Evolutionary conservation across 1,140 invertebrate species (phyloP).

Genomic region (Mylabris phalerata): DNA sequence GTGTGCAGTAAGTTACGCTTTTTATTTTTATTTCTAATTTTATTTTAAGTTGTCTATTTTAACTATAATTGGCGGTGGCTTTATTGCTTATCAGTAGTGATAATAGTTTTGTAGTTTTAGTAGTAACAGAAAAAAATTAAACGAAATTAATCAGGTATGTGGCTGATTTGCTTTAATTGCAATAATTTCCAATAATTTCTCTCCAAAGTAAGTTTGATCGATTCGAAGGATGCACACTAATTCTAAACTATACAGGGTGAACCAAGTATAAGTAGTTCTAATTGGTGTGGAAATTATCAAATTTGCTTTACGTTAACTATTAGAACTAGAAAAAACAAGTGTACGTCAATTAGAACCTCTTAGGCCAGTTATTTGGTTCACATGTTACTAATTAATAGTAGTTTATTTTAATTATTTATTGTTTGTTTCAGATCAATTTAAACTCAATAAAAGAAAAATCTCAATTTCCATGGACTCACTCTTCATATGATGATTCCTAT

Average conservation of each 20-base stretch:
- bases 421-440: constrained; percentile 29
- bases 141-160: too few species aligned
- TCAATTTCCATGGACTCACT: constrained; percentile 46
- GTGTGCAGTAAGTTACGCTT: constrained; percentile 39
- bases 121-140: background rate
- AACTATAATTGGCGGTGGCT: background rate
- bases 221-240: too few species aligned
- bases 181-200: too few species aligned
- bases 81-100: constrained; percentile 1
- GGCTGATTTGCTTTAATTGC: too few species aligned
- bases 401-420: background rate
- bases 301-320: too few species aligned
- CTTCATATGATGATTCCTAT: constrained; percentile 35
- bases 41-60: constrained; percentile 4
- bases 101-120: background rate
- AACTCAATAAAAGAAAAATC: constrained; percentile 35
- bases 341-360: too few species aligned
- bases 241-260: too few species aligned
- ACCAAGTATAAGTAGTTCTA: too few species aligned
- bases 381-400: too few species aligned
- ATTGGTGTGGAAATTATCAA: too few species aligned
- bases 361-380: background rate
- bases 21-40: constrained; percentile 29
- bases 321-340: too few species aligned
- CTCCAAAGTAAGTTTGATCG: too few species aligned